A percentile compares a stretch with the other conserved stretches of the same genome.
phyloP scores from a whole-genome alignment of 2,113 vertebrate genomes.

The Bos taurus region DNA sequence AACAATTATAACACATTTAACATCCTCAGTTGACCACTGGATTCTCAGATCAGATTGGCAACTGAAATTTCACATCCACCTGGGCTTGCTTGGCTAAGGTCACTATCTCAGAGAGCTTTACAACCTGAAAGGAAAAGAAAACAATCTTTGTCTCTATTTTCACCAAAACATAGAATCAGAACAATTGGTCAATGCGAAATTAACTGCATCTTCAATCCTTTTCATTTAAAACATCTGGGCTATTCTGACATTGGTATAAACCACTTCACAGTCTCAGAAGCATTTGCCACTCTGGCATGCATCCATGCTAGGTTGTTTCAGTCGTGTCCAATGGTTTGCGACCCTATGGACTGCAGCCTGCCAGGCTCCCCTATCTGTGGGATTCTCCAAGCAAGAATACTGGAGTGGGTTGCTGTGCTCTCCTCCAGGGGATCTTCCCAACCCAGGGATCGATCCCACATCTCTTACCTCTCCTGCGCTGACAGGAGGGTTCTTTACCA shows the following conservation, averaged over 20 bases:
- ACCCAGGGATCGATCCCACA: background rate
- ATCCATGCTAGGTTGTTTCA: background rate
- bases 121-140: conserved; percentile 85
- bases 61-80: conserved; percentile 97
- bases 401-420: background rate
- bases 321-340: accelerated
- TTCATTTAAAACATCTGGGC: background rate
- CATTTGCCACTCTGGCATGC: background rate
- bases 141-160: background rate
- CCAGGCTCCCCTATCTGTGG: background rate
- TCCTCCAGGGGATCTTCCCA: background rate
- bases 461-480: background rate
- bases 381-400: background rate
- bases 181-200: background rate
- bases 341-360: background rate
- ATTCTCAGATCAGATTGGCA: conserved; percentile 89
- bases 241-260: background rate
- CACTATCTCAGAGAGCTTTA: conserved; percentile 97
- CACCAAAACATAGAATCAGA: conserved; percentile 1
- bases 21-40: conserved; percentile 8
- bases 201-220: background rate
- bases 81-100: conserved; percentile 95
- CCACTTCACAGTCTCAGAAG: background rate
- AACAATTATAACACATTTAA: conserved; percentile 61
- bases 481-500: background rate